Conservation (phyloP, 2,113 vertebrate species). For the Gopherus flavomarginatus region DNA sequence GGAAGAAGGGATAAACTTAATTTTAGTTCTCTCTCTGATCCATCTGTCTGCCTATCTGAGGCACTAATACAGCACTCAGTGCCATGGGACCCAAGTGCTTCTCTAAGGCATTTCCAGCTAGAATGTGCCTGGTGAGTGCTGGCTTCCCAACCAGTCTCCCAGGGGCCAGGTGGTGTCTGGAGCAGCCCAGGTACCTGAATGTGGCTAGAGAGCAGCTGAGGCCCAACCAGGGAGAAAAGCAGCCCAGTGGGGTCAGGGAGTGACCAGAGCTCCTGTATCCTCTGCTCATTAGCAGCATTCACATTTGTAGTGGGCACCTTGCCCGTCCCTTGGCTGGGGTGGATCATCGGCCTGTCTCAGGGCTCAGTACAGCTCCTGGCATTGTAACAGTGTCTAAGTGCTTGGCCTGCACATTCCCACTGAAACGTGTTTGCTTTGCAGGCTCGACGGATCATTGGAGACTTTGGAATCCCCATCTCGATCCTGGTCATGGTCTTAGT, state of each 20-base stretch:
- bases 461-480: conserved; percentile 98
- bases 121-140: background rate
- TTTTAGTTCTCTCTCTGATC: background rate
- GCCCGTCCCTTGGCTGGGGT: background rate
- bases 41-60: background rate
- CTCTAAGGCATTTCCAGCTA: background rate
- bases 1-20: background rate
- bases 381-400: background rate
- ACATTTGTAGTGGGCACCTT: background rate
- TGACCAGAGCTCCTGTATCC: background rate
- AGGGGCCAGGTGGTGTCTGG: background rate
- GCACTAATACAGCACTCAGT: background rate
- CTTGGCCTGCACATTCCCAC: background rate
- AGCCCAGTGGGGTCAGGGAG: background rate
- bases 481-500: conserved; percentile 94
- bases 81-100: background rate
- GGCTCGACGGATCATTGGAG: conserved; percentile 95
- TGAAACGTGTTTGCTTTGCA: conserved; percentile 60
- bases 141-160: background rate
- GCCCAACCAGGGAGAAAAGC: background rate
- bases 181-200: background rate
- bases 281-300: background rate
- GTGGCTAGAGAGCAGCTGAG: background rate
- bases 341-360: background rate
- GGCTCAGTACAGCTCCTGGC: background rate